Conservation (phyloP, 2,797 vertebrate species). For the Malacoraja senta region DNA sequence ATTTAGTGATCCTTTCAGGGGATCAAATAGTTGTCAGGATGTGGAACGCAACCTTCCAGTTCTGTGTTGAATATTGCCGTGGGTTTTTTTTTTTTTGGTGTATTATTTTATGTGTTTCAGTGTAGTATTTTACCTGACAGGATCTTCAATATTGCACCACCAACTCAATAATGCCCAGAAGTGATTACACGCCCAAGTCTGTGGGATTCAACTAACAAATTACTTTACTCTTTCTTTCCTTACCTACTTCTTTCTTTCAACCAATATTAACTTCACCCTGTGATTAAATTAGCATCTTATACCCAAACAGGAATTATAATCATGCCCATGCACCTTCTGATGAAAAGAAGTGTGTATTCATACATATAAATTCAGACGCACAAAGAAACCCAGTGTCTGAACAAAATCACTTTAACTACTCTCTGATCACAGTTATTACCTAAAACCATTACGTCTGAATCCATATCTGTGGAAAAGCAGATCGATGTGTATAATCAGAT, state of each 20-base stretch:
- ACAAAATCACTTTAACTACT: not conserved
- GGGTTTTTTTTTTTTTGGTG: not conserved
- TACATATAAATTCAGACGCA: not conserved
- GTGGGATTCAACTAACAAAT: not conserved
- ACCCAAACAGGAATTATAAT: not conserved
- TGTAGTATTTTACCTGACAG: not conserved
- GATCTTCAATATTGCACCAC: not conserved
- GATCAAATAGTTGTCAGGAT: not conserved
- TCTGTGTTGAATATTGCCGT: not conserved
- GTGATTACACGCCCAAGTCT: not conserved
- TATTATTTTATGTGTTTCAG: not conserved
- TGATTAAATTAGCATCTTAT: not conserved
- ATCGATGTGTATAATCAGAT: not conserved
- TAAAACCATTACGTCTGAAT: not conserved
- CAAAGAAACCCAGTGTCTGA: not conserved
- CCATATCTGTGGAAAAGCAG: not conserved
- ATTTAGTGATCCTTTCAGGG: not conserved
- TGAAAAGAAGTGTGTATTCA: not conserved
- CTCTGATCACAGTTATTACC: slow-evolving; percentile 4
- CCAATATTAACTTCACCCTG: not conserved
- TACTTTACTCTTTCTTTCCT: not conserved
- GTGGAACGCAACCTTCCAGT: not conserved
- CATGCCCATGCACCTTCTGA: not conserved
- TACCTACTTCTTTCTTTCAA: not conserved
- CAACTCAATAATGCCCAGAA: not conserved